Percentiles rank a stretch among this genome's conserved stretches.
These are phyloP conservation scores for Haemorhous mexicanus DNA, from an alignment of 2,113 vertebrate species.

Conservation along the genomic window DNA sequence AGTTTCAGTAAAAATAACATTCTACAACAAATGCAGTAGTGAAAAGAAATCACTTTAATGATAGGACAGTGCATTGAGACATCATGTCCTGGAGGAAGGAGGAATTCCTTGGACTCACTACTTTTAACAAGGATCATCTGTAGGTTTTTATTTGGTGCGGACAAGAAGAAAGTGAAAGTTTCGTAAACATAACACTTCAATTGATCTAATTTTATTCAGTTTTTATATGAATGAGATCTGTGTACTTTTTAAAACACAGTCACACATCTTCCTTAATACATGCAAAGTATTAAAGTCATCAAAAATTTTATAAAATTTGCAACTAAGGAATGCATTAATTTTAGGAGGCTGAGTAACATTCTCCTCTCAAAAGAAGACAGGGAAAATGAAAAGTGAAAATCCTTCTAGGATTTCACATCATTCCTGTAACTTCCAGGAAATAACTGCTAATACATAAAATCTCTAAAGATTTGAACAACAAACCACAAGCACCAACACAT, in stretches of 20 bases:
- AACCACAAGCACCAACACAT: slow-evolving; percentile 38
- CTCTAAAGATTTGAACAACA: slow-evolving; percentile 38
- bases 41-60: not conserved
- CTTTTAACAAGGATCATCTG: not conserved
- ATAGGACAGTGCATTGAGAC: not conserved
- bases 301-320: not conserved
- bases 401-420: slow-evolving; percentile 1
- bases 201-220: not conserved
- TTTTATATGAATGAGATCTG: not conserved
- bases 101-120: not conserved
- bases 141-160: not conserved
- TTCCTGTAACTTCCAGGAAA: slow-evolving; percentile 37
- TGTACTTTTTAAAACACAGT: not conserved
- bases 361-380: not conserved
- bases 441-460: slow-evolving; percentile 34
- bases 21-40: not conserved
- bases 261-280: not conserved
- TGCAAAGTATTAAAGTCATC: not conserved
- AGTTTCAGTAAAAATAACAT: not conserved
- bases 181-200: not conserved
- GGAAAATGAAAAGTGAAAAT: slow-evolving; percentile 24
- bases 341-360: not conserved
- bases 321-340: not conserved
- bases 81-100: not conserved
- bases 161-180: not conserved